Base-by-base conservation (phyloP, 2,113 vertebrate genomes). In the Anguilla rostrata region DNA sequence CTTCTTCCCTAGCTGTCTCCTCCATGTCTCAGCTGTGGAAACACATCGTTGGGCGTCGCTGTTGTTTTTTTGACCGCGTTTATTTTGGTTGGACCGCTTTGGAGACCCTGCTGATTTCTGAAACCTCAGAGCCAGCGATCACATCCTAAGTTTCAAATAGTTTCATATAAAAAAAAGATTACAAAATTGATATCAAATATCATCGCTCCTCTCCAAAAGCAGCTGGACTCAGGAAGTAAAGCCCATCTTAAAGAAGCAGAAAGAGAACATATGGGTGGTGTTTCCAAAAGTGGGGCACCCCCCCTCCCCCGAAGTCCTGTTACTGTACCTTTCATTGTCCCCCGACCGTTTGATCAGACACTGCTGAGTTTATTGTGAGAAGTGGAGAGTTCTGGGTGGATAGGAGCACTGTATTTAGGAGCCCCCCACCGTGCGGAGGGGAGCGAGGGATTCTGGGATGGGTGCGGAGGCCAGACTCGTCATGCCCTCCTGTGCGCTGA, bases 321-420 rank as follows among this genome's bases (percentile, higher is more conserved):
- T 43, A 71, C 20, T 0, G 85, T 82, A 86, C 86, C 87, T 90
- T 90, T 91, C 90, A 89, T 1, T 87, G 89, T 83, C 87, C 86
- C 83, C 85, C 79, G 22, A n/a, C 29, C 94, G 89, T 93, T 95
- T 93, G 87, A 20, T 63, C 20, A 22, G 60, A 26, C 8, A 20
- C 18, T 22, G 18, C 60, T 1, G 18, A 82, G 91, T 93, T 94
- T 94, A 92, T 92, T 89, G 88, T 91, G 81, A 87, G 88, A 91
- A 92, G 89, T 83, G 82, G 71, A 82, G 83, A 57, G 43, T 39
- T 89, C 90, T 86, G 26, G 83, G 83, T 86, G 80, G 87, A 82
- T 81, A 81, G 81, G 86, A 87, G 56, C 83, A 34, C 86, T 63
- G 84, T n/a, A 75, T 78, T 56, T 3, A 29, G 39, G 29, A 84